Evolutionary conservation across 2,113 vertebrate species (phyloP), one percentile per base, ranked within the genome.

Genomic region (Piaya cayana): DNA sequence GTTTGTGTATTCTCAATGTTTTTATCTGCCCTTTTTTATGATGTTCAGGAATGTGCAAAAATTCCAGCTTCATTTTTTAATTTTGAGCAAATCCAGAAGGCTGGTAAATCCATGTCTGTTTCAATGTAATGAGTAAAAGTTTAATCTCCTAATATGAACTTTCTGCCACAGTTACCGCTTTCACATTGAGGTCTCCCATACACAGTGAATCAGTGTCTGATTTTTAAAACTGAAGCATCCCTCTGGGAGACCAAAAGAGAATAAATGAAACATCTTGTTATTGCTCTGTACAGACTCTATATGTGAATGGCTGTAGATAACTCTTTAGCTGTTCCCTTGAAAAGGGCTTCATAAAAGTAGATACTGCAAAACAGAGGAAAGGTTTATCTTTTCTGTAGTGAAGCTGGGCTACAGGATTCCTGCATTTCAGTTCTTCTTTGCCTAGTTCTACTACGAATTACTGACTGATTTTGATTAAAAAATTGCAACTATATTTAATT

Each of bases 181-280:
- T 68, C 49, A 22, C 4, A 3, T 34, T 87, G 65, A 60, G 29
- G 87, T 64, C 58, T 79, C 27, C 36, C 7, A 30, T n/a, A 18
- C 14, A 10, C 39, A 22, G 23, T 56, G 43, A 34, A 50, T 75
- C 20, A 2, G 1, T 75, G 29, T 70, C 43, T 75, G 55, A 21
- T 88, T 82, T 42, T 81, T 94, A 88, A 86, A 95, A 74, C 4
- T 16, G 65, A 63, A 94, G 26, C 19, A 53, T 49, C 52, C 96
- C 59, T 10, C 29, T 82, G 52, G 50, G 53, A 58, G 53, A 50
- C 65, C 26, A 21, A n/a, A 95, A 94, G 49, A 49, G 60, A 75
- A 13, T 15, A 32, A 63, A 60, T 30, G 30, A 47, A 87, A 21
- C 19, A 1, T 21, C 30, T 45, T 82, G 47, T 64, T 59, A 21